phyloP scores from a whole-genome alignment of 1,140 invertebrate genomes.

The Achatina immaculata region DNA sequence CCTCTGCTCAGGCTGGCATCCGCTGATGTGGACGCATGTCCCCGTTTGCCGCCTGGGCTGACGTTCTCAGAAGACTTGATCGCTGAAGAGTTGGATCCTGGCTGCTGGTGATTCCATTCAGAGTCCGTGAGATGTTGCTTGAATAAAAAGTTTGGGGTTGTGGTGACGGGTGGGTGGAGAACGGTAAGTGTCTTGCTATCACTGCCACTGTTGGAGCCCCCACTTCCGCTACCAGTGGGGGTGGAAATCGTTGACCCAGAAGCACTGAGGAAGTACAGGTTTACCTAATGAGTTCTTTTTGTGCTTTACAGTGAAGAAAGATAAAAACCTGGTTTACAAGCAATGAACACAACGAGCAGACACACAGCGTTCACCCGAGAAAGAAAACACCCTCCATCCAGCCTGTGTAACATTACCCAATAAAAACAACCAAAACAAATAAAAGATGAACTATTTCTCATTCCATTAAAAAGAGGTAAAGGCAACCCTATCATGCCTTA shows the following conservation, averaged over 20 bases:
- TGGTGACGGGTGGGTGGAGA: slow-evolving; percentile 19
- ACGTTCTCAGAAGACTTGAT: slow-evolving; percentile 54
- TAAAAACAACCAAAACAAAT: too few relatives aligned
- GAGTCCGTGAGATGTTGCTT: slow-evolving; percentile 30
- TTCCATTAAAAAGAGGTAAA: too few relatives aligned
- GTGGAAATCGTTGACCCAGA: slow-evolving; percentile 44
- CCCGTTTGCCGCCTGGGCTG: slow-evolving; percentile 61
- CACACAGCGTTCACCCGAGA: too few relatives aligned
- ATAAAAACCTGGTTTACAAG: too few relatives aligned
- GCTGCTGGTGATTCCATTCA: slow-evolving; percentile 38
- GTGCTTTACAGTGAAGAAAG: too few relatives aligned
- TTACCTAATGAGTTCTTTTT: too few relatives aligned
- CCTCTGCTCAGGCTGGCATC: slow-evolving; percentile 54
- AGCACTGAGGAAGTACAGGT: slow-evolving; percentile 26
- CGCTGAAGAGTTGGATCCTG: slow-evolving; percentile 37
- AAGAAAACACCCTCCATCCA: too few relatives aligned
- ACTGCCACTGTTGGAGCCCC: slow-evolving; percentile 41
- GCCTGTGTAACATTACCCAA: too few relatives aligned
- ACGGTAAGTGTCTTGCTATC: slow-evolving; percentile 25
- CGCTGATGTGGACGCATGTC: slow-evolving; percentile 57
- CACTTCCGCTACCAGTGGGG: slow-evolving; percentile 41
- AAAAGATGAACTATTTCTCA: too few relatives aligned
- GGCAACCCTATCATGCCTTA: too few relatives aligned
- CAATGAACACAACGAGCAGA: too few relatives aligned
- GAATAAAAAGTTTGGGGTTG: slow-evolving; percentile 35